Base-by-base conservation (phyloP, 64 coral and sea anemone species). In the Exaiptasia diaphana region DNA sequence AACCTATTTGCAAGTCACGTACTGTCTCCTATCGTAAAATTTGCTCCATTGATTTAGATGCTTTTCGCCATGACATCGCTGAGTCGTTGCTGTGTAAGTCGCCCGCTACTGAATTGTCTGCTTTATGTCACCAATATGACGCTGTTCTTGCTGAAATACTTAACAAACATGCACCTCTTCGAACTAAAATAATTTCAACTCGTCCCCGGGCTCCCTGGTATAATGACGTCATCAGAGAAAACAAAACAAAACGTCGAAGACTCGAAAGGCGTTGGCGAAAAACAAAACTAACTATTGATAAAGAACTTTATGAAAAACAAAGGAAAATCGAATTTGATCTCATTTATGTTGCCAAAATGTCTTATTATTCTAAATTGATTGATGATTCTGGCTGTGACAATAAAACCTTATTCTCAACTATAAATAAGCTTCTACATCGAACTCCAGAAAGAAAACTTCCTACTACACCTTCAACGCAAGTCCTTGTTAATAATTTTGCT, bases 261-360 rank as follows among this genome's bases (percentile, higher is more conserved):
- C 61, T 67, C 34, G 61, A 81, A 81, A 67, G 78, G 30, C 14
- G 78, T 64, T 81, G 78, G 78, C 61, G 78, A 53, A 40, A n/a
- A 22, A 52, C 61, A 39, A 53, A 38, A 53, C 40, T 81, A 64
- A 46, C 4, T 18, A 46, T 61, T 23, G 78, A 82, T 31, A 29
- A 64, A 38, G 41, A 36, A 82, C 20, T 48, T 4, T 82, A 38
- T 38, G 43, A n/a, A n/a, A n/a, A n/a, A n/a, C n/a, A n/a, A n/a
- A n/a, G n/a, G n/a, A n/a, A n/a, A n/a, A n/a, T n/a, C n/a, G n/a
- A n/a, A n/a, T n/a, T 36, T 25, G 24, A 82, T 68, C 62, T 67
- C 50, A 13, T 28, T 48, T 14, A 20, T n/a, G n/a, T n/a, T n/a
- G n/a, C n/a, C n/a, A n/a, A n/a, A n/a, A n/a, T n/a, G n/a, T n/a